Conservation (phyloP, 2,888 invertebrate genomes). For the Copidosoma aretas region DNA sequence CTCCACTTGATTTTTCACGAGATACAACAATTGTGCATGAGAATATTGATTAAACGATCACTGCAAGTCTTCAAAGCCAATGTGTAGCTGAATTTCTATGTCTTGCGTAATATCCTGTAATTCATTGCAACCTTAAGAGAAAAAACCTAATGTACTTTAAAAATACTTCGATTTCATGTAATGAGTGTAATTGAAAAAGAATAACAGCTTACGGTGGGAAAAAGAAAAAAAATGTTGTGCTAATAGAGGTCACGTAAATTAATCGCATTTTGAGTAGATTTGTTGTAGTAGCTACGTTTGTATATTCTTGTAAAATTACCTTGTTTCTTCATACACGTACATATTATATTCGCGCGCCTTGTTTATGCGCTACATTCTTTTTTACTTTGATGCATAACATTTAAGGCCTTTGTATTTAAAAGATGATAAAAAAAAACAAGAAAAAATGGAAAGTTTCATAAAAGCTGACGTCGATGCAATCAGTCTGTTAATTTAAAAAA, state of each 20-base stretch:
- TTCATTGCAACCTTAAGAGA: conserved; percentile 21
- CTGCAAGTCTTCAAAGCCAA: conserved; percentile 29
- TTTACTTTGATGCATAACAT: conserved; percentile 22
- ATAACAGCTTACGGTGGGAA: not conserved
- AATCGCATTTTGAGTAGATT: conserved; percentile 37
- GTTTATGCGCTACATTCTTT: conserved; percentile 30
- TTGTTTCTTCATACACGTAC: conserved; percentile 29
- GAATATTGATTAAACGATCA: conserved; percentile 25
- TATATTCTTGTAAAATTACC: conserved; percentile 38
- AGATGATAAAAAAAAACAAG: not conserved
- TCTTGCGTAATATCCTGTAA: conserved; percentile 34
- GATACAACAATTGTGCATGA: conserved; percentile 16
- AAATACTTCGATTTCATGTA: conserved; percentile 33
- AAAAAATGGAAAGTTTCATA: conserved; percentile 12
- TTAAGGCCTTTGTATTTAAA: conserved; percentile 30
- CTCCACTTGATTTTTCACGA: conserved; percentile 26
- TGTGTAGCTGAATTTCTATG: conserved; percentile 37
- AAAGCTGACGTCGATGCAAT: conserved; percentile 28
- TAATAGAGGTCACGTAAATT: conserved; percentile 18
- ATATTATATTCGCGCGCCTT: not conserved
- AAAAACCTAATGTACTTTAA: conserved; percentile 25
- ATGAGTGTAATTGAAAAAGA: conserved; percentile 27
- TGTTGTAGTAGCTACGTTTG: conserved; percentile 36
- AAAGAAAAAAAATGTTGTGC: conserved; percentile 15
- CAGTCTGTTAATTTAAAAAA: conserved; percentile 25